Base-by-base conservation (phyloP, 2,888 invertebrate genomes). In the Stenodema calcarata region DNA sequence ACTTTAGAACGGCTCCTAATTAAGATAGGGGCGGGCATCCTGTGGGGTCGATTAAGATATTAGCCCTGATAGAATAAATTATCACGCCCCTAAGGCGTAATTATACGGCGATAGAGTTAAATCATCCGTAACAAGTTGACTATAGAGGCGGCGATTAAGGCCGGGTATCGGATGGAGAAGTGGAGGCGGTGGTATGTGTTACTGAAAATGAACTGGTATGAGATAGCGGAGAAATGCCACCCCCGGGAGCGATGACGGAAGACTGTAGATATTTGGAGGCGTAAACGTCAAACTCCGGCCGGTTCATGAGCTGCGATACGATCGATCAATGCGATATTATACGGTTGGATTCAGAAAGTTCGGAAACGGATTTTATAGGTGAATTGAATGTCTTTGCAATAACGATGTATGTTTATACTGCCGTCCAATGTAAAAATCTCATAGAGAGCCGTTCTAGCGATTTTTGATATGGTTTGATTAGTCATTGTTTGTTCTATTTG, bases 1-100 rank as follows among this genome's bases (percentile, higher is more conserved):
- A 78, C 78, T 62, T 84, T 14, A 30, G 28, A 84, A 84, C 84
- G 75, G 84, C 84, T 73, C 28, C 84, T 84, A 84, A 84, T 84
- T 84, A 75, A 84, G 84, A 84, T 84, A 84, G 84, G 84, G 84
- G 84, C 50, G 70, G 73, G n/a, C 16, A 16, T 69, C 75, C 44
- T 44, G n/a, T n/a, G 84, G 84, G 84, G 84, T 28, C 84, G 84
- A 84, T 84, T 84, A 84, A 84, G 84, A 84, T 84, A 84, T 84
- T 84, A 70, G 73, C 84, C 75, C 44, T 75, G 84, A 84, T 84
- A 84, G 75, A 84, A 84, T 84, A 84, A 84, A 84, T 84, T 84
- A 84, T 84, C 73, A 75, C 70, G 75, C 84, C 84, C 84, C 84
- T 47, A 84, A 84, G 84, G 84, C 84, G 84, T 84, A 84, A 84